phyloP scores from a whole-genome alignment of 2,888 invertebrate species.

The Leptinotarsa juncta region DNA sequence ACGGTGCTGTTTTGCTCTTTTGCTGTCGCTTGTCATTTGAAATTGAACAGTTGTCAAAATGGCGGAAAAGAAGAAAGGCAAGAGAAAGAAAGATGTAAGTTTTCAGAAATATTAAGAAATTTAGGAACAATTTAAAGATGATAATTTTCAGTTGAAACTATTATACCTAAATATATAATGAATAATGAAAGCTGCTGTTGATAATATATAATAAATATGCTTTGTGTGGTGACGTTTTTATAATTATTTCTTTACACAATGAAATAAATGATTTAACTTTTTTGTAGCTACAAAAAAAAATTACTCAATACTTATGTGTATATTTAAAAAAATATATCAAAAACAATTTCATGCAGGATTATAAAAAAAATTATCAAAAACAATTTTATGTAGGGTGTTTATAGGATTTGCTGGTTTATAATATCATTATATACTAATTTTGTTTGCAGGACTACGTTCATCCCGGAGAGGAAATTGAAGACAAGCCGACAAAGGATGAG shows the following conservation, averaged over 20 bases:
- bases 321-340: too few species aligned
- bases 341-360: neutral
- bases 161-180: too few species aligned
- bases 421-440: neutral
- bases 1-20: neutral
- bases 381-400: neutral
- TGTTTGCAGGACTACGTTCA: conserved; percentile 65
- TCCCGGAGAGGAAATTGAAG: conserved; percentile 68
- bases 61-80: conserved; percentile 75
- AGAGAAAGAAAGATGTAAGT: conserved; percentile 74
- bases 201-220: neutral
- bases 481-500: conserved; percentile 90
- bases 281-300: too few species aligned
- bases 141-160: neutral
- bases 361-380: too few species aligned
- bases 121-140: neutral
- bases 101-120: neutral
- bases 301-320: too few species aligned
- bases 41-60: conserved; percentile 56
- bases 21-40: neutral
- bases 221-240: neutral
- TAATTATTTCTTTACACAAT: conserved; percentile 4
- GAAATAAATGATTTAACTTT: too few species aligned
- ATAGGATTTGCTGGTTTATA: neutral
- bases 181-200: neutral